These are phyloP conservation scores for Cryptoprocta ferox DNA, from an alignment of 2,797 vertebrate genomes.

Conservation along the genomic window DNA sequence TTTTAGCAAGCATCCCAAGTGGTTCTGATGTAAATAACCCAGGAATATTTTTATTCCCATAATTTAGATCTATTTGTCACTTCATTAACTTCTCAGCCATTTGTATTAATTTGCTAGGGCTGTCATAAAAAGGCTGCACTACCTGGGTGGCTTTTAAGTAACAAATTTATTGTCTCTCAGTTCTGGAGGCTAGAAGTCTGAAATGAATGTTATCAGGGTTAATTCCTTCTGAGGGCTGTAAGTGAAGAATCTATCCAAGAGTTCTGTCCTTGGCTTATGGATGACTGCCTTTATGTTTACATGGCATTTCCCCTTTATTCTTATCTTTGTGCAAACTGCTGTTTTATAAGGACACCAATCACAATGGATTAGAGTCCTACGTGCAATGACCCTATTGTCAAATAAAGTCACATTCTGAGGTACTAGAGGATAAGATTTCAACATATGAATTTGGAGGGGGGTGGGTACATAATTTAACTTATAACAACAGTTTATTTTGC, in stretches of 20 bases:
- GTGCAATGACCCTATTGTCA: background rate
- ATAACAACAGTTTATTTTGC: background rate
- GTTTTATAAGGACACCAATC: constrained; percentile 35
- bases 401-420: constrained; percentile 15
- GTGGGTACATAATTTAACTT: background rate
- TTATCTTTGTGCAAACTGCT: background rate
- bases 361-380: background rate
- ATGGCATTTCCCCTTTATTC: background rate
- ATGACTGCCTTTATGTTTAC: background rate
- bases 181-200: background rate
- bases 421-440: background rate
- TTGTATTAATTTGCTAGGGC: background rate
- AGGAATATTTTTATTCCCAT: background rate
- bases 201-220: background rate
- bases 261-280: background rate
- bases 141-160: background rate
- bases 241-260: background rate
- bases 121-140: background rate
- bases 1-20: background rate
- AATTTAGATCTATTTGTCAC: background rate
- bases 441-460: background rate
- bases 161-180: background rate
- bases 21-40: background rate
- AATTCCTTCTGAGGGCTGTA: background rate
- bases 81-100: background rate